These are phyloP conservation scores for Uria aalge DNA, from an alignment of 2,113 vertebrate species.

Conservation along the genomic window DNA sequence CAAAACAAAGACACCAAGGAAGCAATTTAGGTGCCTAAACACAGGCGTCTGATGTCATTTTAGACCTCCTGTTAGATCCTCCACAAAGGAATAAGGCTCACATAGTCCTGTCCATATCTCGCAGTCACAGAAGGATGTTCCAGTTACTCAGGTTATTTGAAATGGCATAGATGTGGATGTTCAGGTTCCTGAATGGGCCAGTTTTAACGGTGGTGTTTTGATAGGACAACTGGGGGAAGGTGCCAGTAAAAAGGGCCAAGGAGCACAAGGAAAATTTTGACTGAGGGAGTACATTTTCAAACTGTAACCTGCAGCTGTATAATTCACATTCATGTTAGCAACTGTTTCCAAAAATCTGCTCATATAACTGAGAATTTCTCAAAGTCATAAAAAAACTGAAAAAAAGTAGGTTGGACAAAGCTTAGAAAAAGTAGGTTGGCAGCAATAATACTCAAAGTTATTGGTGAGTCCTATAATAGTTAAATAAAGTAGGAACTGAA, in stretches of 20 bases:
- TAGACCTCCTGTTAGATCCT: background rate
- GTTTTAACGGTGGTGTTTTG: background rate
- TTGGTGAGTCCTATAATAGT: background rate
- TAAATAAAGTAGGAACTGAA: background rate
- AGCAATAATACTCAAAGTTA: background rate
- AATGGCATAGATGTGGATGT: background rate
- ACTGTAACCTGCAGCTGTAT: background rate
- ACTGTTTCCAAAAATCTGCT: background rate
- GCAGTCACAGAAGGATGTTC: background rate
- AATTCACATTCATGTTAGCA: background rate
- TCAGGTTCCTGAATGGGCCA: background rate
- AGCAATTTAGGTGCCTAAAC: background rate
- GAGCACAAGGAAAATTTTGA: background rate
- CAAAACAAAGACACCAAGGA: background rate
- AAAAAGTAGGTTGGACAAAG: background rate
- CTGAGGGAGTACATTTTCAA: background rate
- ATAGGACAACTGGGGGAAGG: background rate
- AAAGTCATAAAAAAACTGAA: background rate
- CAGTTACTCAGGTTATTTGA: background rate
- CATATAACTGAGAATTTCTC: background rate
- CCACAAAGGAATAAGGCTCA: background rate
- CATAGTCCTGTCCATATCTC: background rate
- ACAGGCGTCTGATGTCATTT: background rate
- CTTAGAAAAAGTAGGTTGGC: background rate
- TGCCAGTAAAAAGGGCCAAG: background rate